Conservation (phyloP, 2,113 vertebrate genomes). For the Mirounga angustirostris region DNA sequence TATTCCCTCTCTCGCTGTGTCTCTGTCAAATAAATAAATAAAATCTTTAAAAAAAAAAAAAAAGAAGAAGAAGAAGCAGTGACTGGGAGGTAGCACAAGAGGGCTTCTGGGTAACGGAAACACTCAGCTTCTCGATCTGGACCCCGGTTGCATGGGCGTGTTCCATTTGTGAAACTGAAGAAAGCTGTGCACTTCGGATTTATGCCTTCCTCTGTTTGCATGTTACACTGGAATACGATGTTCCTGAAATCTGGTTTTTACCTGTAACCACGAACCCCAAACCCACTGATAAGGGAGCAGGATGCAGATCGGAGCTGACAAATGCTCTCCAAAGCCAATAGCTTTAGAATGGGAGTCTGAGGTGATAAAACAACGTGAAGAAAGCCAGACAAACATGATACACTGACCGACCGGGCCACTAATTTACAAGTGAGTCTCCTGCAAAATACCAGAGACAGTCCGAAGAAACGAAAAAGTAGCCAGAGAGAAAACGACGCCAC, state of each 20-base stretch:
- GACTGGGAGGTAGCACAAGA: rapidly evolving
- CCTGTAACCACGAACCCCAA: background rate
- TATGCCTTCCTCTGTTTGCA: background rate
- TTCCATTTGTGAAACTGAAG: background rate
- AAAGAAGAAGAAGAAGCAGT: background rate
- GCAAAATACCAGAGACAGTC: background rate
- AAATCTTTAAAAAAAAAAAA: no score
- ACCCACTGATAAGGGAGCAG: background rate
- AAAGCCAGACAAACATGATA: background rate
- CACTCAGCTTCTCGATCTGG: background rate
- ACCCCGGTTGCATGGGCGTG: background rate
- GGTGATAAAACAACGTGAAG: background rate
- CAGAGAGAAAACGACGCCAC: background rate
- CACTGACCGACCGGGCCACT: background rate
- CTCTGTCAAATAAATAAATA: no score
- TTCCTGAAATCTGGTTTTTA: background rate
- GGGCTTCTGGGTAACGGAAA: background rate
- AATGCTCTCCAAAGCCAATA: background rate
- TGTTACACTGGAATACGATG: background rate
- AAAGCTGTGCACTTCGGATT: background rate
- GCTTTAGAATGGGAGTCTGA: background rate
- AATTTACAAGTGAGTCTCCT: background rate
- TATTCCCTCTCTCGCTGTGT: no score
- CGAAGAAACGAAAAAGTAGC: background rate
- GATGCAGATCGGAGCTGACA: background rate